These are phyloP conservation scores for Cynoglossus semilaevis DNA, from an alignment of 2,113 vertebrate species.

Conservation along the genomic window DNA sequence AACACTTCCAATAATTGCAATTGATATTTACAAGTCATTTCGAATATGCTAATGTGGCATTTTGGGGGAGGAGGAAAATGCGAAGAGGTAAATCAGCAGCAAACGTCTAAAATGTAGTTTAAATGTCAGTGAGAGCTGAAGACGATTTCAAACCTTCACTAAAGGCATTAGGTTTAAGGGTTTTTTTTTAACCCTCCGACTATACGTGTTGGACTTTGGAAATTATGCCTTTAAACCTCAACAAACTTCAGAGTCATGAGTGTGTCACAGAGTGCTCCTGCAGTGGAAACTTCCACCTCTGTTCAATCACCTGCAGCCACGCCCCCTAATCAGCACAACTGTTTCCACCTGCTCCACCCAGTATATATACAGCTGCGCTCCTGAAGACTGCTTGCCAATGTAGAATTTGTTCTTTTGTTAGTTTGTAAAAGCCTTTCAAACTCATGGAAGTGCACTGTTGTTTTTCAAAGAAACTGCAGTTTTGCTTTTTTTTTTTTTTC, in stretches of 20 bases:
- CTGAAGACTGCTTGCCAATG: constrained; percentile 3
- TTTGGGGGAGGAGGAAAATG: constrained; percentile 43
- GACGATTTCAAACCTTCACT: constrained; percentile 1
- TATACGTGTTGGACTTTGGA: too few species aligned
- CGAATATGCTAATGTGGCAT: constrained; percentile 67
- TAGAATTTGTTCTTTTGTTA: not conserved
- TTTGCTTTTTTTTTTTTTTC: constrained; percentile 9
- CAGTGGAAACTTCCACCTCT: too few species aligned
- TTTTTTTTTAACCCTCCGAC: not conserved
- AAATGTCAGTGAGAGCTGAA: constrained; percentile 43
- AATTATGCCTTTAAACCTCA: too few species aligned
- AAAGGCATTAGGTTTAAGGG: not conserved
- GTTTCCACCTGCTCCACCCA: too few species aligned
- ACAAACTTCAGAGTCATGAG: too few species aligned
- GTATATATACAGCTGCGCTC: too few species aligned
- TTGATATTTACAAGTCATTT: constrained; percentile 35
- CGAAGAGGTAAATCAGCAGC: constrained; percentile 43
- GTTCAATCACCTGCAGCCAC: too few species aligned
- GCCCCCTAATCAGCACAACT: too few species aligned
- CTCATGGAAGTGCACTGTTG: constrained; percentile 13
- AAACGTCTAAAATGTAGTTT: constrained; percentile 39
- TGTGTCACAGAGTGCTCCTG: too few species aligned
- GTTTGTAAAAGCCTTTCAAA: constrained; percentile 12
- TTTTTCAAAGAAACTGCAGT: too few species aligned
- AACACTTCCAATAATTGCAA: constrained; percentile 22